Percentiles rank a stretch among this genome's conserved stretches.
These are phyloP conservation scores for Knipowitschia caucasica DNA, from an alignment of 2,797 vertebrate species.

Conservation along the genomic window DNA sequence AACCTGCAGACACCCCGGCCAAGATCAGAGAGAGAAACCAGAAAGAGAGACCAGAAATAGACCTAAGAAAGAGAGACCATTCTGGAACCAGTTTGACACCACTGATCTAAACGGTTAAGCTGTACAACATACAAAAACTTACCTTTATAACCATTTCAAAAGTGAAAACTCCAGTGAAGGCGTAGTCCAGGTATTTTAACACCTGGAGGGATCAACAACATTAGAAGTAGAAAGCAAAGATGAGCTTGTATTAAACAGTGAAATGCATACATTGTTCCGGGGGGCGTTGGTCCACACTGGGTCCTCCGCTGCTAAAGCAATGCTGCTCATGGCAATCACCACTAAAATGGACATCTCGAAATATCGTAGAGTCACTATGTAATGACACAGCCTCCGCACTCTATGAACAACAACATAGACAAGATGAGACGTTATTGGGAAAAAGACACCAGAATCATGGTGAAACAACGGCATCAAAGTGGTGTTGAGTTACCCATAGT, in stretches of 20 bases:
- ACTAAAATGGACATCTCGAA: slow-evolving; percentile 97
- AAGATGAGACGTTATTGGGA: too few relatives aligned
- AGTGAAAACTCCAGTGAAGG: slow-evolving; percentile 96
- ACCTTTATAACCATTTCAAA: slow-evolving; percentile 99
- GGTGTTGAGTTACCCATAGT: too few relatives aligned
- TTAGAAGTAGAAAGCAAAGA: not conserved
- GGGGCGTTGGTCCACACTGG: slow-evolving; percentile 87
- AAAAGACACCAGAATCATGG: too few relatives aligned
- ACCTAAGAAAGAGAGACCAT: too few relatives aligned
- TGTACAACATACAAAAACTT: too few relatives aligned
- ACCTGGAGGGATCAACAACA: slow-evolving; percentile 70
- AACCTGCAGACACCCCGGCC: too few relatives aligned
- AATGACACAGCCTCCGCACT: slow-evolving; percentile 89
- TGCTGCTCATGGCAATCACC: slow-evolving; percentile 94
- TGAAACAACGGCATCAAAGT: too few relatives aligned
- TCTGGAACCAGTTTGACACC: too few relatives aligned
- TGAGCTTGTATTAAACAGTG: not conserved
- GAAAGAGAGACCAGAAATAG: too few relatives aligned
- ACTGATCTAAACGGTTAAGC: too few relatives aligned
- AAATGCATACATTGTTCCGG: slow-evolving; percentile 80
- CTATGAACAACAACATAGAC: slow-evolving; percentile 57
- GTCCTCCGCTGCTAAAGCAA: slow-evolving; percentile 93
- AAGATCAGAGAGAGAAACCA: too few relatives aligned
- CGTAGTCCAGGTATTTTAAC: slow-evolving; percentile 96
- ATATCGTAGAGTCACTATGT: slow-evolving; percentile 90